These are phyloP conservation scores for Hemistola chrysoprasaria DNA, from an alignment of 2,888 invertebrate species.

Conservation along the genomic window DNA sequence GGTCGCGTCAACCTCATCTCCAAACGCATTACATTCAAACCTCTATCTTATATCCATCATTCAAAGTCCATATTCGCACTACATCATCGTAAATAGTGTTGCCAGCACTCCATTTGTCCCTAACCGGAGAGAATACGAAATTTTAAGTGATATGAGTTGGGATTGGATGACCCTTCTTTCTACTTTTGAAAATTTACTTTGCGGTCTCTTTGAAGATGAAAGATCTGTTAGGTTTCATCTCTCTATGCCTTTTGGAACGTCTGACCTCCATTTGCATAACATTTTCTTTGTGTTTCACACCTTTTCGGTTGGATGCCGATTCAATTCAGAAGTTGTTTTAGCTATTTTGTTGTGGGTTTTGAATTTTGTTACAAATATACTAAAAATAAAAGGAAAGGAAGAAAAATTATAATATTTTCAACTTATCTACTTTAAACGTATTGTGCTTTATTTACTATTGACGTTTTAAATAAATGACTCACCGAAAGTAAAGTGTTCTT, in stretches of 20 bases:
- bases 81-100: conserved; percentile 9
- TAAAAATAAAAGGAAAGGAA: too few relatives aligned
- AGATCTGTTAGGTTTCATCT: conserved; percentile 9
- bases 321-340: too few relatives aligned
- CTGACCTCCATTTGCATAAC: conserved; percentile 22
- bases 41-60: conserved; percentile 4
- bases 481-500: too few relatives aligned
- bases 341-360: too few relatives aligned
- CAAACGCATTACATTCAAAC: conserved; percentile 14
- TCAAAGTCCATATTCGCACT: conserved; percentile 20
- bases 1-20: conserved; percentile 20
- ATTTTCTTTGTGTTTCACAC: conserved; percentile 17
- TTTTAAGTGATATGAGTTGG: conserved; percentile 19
- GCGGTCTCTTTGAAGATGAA: conserved; percentile 16
- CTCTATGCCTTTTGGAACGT: conserved; percentile 12
- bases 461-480: too few relatives aligned
- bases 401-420: too few relatives aligned
- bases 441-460: too few relatives aligned
- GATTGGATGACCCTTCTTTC: not conserved
- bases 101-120: conserved; percentile 13
- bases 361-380: too few relatives aligned
- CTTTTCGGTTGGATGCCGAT: conserved; percentile 4
- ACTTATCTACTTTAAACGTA: too few relatives aligned
- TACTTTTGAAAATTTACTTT: not conserved
- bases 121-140: conserved; percentile 22